These are phyloP conservation scores for Fundulus diaphanus DNA, from an alignment of 2,797 vertebrate genomes.

Conservation along the genomic window DNA sequence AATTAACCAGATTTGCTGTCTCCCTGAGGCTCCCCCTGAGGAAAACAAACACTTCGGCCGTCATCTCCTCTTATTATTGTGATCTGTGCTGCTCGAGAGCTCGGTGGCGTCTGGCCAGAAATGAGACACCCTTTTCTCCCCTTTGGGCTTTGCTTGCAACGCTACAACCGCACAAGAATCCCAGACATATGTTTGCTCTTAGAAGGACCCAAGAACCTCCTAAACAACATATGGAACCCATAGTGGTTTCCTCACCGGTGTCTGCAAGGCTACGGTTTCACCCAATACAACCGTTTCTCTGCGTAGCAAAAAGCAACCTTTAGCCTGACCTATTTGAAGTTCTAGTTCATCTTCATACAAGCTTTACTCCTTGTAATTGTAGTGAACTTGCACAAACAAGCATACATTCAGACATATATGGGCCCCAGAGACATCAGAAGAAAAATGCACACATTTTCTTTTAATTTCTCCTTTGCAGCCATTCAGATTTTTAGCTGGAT, in stretches of 20 bases:
- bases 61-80: constrained; percentile 62
- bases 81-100: constrained; percentile 55
- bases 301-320: background rate
- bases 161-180: constrained; percentile 32
- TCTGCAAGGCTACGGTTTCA: constrained; percentile 50
- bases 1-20: constrained; percentile 9
- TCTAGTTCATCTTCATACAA: constrained; percentile 13
- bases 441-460: constrained; percentile 10
- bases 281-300: constrained; percentile 13
- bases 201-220: constrained; percentile 37
- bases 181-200: constrained; percentile 70
- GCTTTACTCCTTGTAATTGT: background rate
- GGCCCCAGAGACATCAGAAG: constrained; percentile 14
- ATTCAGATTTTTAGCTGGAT: constrained; percentile 27
- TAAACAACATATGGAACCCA: constrained; percentile 69
- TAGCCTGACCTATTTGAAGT: constrained; percentile 6
- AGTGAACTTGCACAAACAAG: constrained; percentile 25
- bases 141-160: constrained; percentile 35
- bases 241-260: constrained; percentile 62
- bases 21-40: constrained; percentile 13
- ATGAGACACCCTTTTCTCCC: constrained; percentile 46
- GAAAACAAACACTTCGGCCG: constrained; percentile 36
- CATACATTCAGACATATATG: background rate
- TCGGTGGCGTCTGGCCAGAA: constrained; percentile 52
- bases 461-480: constrained; percentile 2